phyloP scores from a whole-genome alignment of 2,797 vertebrate species.

The Cyclopterus lumpus region DNA sequence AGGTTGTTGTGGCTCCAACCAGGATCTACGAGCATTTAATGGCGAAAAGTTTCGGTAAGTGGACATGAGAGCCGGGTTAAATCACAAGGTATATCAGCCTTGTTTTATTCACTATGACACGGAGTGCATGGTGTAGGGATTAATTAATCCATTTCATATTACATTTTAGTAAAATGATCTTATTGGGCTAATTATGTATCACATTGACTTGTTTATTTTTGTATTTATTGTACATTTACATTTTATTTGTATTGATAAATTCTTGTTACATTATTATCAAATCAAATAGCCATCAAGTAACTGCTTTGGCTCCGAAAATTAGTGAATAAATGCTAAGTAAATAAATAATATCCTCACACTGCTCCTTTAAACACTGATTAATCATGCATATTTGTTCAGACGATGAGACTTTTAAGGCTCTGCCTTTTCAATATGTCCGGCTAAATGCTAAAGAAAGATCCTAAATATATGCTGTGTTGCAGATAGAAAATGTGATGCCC shows the following conservation, averaged over 20 bases:
- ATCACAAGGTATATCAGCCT: neutral
- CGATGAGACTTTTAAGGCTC: neutral
- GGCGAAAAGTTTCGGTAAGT: neutral
- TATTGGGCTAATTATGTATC: neutral
- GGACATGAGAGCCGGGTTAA: neutral
- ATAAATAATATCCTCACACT: neutral
- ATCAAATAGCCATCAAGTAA: neutral
- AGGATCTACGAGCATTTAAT: neutral
- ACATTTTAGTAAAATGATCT: neutral
- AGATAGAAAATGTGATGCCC: neutral
- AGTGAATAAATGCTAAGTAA: neutral
- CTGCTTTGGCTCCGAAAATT: neutral
- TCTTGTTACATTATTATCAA: neutral
- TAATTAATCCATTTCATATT: neutral
- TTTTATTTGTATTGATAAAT: neutral
- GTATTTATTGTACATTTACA: neutral
- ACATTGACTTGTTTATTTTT: neutral
- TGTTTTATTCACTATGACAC: neutral
- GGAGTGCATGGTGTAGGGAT: neutral
- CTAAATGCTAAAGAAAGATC: neutral
- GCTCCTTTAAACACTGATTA: neutral
- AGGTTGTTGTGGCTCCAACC: slow-evolving; percentile 10
- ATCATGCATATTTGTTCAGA: too few relatives aligned
- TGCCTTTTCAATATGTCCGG: neutral
- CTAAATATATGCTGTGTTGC: neutral